A percentile compares a stretch with the other conserved stretches of the same genome.
These are phyloP conservation scores for Columba janthina DNA, from an alignment of 2,113 vertebrate species.

Conservation along the genomic window DNA sequence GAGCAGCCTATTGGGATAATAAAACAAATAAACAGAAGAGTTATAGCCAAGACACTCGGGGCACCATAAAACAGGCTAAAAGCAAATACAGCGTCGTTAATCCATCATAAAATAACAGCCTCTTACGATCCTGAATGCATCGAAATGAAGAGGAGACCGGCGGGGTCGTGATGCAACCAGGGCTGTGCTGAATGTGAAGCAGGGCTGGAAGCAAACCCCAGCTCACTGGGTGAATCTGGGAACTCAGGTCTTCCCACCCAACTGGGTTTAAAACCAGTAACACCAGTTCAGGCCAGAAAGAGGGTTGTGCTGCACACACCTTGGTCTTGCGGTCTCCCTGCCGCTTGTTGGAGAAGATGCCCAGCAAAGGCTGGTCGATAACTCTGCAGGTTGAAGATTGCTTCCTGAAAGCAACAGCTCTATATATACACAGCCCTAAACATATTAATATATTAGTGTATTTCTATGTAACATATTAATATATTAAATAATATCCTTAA, in stretches of 20 bases:
- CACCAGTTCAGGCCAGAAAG: not conserved
- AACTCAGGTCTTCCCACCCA: not conserved
- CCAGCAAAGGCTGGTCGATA: fast-evolving
- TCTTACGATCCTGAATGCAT: not conserved
- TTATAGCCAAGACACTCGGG: slow-evolving; percentile 24
- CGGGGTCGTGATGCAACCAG: not conserved
- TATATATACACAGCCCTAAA: not conserved
- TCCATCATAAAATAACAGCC: slow-evolving; percentile 57
- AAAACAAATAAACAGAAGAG: slow-evolving; percentile 42
- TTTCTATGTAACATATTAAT: not conserved
- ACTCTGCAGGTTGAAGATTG: not conserved
- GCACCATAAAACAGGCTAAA: slow-evolving; percentile 45
- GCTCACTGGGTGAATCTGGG: fast-evolving
- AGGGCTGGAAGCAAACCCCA: not conserved
- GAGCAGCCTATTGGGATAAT: slow-evolving; percentile 35
- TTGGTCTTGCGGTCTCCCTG: not conserved
- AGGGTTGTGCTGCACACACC: not conserved
- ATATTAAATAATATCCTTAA: not conserved
- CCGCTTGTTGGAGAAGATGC: fast-evolving
- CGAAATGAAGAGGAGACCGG: not conserved
- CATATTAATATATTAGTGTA: no score
- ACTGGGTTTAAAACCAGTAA: not conserved
- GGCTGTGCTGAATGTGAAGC: not conserved
- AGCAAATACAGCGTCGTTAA: not conserved
- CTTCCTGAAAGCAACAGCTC: not conserved